phyloP scores from a whole-genome alignment of 2,797 vertebrate species.

The Taeniopygia guttata region DNA sequence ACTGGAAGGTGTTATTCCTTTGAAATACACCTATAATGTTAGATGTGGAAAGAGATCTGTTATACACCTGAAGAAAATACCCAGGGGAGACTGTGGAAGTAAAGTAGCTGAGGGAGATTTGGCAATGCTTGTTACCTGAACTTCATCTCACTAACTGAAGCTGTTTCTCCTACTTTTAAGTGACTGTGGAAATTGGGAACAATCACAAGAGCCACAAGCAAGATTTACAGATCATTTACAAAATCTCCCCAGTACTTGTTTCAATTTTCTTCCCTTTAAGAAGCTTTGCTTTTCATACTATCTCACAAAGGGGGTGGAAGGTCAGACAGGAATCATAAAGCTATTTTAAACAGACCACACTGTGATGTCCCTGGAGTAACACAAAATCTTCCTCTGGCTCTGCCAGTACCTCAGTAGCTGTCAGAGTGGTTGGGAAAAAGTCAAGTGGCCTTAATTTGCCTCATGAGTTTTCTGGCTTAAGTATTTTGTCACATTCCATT shows the following conservation, averaged over 20 bases:
- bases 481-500: slow-evolving; percentile 43
- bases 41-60: background rate
- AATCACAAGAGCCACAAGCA: background rate
- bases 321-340: background rate
- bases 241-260: background rate
- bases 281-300: background rate
- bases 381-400: background rate
- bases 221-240: background rate
- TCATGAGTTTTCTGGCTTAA: slow-evolving; percentile 27
- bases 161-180: background rate
- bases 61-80: background rate
- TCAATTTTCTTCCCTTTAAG: background rate
- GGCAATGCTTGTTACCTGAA: background rate
- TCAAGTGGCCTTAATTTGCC: slow-evolving; percentile 44
- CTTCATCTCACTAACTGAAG: background rate
- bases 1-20: background rate
- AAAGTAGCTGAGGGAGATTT: background rate
- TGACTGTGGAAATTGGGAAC: background rate
- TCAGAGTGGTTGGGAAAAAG: background rate
- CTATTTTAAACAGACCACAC: background rate
- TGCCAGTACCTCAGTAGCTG: background rate
- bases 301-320: background rate
- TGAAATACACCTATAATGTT: background rate
- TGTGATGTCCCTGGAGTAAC: background rate
- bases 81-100: background rate